These are phyloP conservation scores for Ichneumoninae sp. DNA, from an alignment of 2,888 invertebrate species.

Conservation along the genomic window DNA sequence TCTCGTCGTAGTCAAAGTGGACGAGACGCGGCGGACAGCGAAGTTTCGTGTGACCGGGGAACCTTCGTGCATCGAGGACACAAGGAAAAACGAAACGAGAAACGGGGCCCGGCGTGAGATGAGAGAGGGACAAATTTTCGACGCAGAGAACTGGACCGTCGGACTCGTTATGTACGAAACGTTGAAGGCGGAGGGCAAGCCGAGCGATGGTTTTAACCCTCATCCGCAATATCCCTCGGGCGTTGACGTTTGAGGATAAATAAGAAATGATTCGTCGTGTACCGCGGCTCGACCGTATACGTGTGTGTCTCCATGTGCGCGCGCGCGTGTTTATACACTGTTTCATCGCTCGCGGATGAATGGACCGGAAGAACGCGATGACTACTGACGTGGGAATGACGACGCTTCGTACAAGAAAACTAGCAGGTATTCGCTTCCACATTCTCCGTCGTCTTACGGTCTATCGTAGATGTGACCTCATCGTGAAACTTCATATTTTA, in stretches of 20 bases:
- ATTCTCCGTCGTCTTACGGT: constrained; percentile 15
- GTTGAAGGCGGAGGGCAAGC: constrained; percentile 34
- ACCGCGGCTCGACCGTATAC: neutral
- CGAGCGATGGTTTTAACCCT: constrained; percentile 4
- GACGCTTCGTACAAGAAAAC: constrained; percentile 34
- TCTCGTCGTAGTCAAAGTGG: constrained; percentile 9
- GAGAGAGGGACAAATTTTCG: constrained; percentile 13
- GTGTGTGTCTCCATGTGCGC: neutral
- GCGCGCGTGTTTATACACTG: constrained; percentile 14
- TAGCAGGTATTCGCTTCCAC: constrained; percentile 43
- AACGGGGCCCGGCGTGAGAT: constrained; percentile 4
- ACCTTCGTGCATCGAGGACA: constrained; percentile 15
- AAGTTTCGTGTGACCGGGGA: constrained; percentile 37
- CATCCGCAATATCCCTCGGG: constrained; percentile 20
- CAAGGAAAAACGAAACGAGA: constrained; percentile 16
- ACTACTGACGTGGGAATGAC: constrained; percentile 57
- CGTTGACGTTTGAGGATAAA: constrained; percentile 42
- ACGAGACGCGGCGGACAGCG: constrained; percentile 6
- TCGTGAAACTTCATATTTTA: constrained; percentile 4
- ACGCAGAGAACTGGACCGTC: constrained; percentile 43
- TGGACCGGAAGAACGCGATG: constrained; percentile 41
- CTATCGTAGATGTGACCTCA: constrained; percentile 4
- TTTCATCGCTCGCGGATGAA: constrained; percentile 46
- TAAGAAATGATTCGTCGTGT: constrained; percentile 44
- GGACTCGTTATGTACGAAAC: constrained; percentile 44